Conservation (phyloP, 2,113 vertebrate species). For the Corynorhinus townsendii region DNA sequence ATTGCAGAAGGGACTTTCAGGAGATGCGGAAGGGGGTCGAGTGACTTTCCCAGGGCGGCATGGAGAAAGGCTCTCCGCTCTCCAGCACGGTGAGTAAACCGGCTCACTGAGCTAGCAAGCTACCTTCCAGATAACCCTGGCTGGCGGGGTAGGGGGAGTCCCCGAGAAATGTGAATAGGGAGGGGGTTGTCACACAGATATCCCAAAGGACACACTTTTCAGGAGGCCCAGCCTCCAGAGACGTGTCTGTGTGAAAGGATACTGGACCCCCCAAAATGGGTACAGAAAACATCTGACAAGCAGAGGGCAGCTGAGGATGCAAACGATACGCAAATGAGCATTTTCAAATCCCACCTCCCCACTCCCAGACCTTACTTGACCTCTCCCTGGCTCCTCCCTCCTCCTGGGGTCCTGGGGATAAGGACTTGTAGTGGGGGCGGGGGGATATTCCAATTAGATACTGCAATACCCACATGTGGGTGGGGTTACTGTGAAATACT, state of each 20-base stretch:
- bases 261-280: not conserved
- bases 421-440: not conserved
- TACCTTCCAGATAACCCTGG: constrained; percentile 42
- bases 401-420: not conserved
- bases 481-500: constrained; percentile 55
- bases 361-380: constrained; percentile 78
- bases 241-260: constrained; percentile 31
- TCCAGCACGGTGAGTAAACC: not conserved
- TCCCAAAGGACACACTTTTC: not conserved
- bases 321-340: constrained; percentile 78
- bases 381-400: constrained; percentile 60
- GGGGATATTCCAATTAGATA: not conserved
- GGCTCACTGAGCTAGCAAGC: constrained; percentile 44
- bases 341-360: constrained; percentile 68
- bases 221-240: constrained; percentile 71
- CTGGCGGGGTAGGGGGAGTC: constrained; percentile 11
- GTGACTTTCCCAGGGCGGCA: not conserved
- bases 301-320: constrained; percentile 50
- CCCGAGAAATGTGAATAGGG: not conserved
- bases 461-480: not conserved
- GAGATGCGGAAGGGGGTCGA: constrained; percentile 50
- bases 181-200: constrained; percentile 55
- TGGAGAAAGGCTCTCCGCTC: constrained; percentile 5
- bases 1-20: constrained; percentile 55
- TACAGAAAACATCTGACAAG: constrained; percentile 33